Evolutionary conservation across 2,888 invertebrate species (phyloP).

Genomic region (Eurytoma adleriae): DNA sequence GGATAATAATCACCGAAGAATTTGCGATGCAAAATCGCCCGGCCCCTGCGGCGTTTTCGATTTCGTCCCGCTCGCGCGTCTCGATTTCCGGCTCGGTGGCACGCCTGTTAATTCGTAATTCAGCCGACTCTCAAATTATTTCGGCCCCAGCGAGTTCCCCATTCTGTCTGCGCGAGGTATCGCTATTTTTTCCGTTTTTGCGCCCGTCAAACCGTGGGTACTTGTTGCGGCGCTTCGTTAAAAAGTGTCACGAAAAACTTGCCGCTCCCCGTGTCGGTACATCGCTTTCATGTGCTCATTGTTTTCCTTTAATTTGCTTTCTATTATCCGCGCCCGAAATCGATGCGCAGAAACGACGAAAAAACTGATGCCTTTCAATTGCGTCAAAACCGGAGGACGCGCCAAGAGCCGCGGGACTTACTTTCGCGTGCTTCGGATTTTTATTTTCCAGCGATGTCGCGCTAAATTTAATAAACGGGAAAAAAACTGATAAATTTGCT

Average conservation of each 20-base stretch:
- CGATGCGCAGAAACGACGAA: too few species aligned
- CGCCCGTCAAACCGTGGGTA: not conserved
- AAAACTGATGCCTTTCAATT: not conserved
- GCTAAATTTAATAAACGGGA: too few species aligned
- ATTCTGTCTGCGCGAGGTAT: not conserved
- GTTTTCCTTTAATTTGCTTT: slow-evolving; percentile 39
- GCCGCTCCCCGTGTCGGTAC: not conserved
- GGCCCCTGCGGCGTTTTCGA: slow-evolving; percentile 28
- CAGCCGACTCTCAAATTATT: slow-evolving; percentile 15
- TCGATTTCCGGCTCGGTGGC: slow-evolving; percentile 32
- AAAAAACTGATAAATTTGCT: too few species aligned
- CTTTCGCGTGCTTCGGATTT: too few species aligned
- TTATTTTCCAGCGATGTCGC: too few species aligned
- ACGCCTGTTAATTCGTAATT: slow-evolving; percentile 23
- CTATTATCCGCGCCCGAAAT: not conserved
- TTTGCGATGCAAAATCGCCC: slow-evolving; percentile 42
- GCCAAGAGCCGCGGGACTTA: too few species aligned
- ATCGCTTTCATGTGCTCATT: slow-evolving; percentile 7
- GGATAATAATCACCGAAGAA: slow-evolving; percentile 40
- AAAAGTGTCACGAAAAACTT: not conserved
- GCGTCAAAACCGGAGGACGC: not conserved
- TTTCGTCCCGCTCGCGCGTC: slow-evolving; percentile 7
- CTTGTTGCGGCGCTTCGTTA: slow-evolving; percentile 2
- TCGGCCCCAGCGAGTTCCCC: not conserved
- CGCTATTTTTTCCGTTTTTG: not conserved